Base-by-base conservation (phyloP, 1,140 invertebrate species). In the Drosophila micromelanica region DNA sequence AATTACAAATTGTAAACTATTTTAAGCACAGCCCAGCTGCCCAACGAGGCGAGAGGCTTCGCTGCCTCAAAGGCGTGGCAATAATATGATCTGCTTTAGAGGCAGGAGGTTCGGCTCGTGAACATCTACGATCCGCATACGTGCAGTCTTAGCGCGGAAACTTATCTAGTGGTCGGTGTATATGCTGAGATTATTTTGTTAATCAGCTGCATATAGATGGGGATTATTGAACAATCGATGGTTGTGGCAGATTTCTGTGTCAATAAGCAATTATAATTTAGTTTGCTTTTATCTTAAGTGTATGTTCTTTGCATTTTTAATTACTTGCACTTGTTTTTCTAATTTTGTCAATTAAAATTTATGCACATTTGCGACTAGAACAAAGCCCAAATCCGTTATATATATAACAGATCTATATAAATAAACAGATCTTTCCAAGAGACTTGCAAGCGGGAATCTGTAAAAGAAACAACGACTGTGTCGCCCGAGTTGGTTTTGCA, bases 321-420 rank as follows among this genome's bases (percentile, higher is more conserved):
- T 85, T 84, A 69, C 15, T 61, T 73, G 76, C 80, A 73, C 68
- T 61, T 49, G 20, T 30, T 30, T 17, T 49, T 42, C 23, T 60
- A 37, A 42, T 59, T 72, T 59, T 42, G 45, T 54, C 72, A 84
- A 84, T 84, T 65, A 54, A 61, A 79, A 76, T 76, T 79, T 84
- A 76, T 84, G 80, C 72, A 74, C 40, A 68, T 52, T 57, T 42
- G 54, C 13, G 42, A 67, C 52, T 57, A 43, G 20, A 15, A 40
- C 30, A 40, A 61, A 60, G 17, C 49, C 49, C n/a, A 63, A 71
- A 65, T 56, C 43, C 48, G 23, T 49, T 15, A 13, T 52, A 65
- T 52, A 37, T 59, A 51, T 8, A n/a, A n/a, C n/a, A n/a, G n/a
- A n/a, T n/a, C n/a, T n/a, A 15, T 17, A 23, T 40, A 51, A n/a